A percentile compares a stretch with the other conserved stretches of the same genome.
These are phyloP conservation scores for Dascillus cervinus DNA, from an alignment of 2,888 invertebrate genomes.

Conservation along the genomic window DNA sequence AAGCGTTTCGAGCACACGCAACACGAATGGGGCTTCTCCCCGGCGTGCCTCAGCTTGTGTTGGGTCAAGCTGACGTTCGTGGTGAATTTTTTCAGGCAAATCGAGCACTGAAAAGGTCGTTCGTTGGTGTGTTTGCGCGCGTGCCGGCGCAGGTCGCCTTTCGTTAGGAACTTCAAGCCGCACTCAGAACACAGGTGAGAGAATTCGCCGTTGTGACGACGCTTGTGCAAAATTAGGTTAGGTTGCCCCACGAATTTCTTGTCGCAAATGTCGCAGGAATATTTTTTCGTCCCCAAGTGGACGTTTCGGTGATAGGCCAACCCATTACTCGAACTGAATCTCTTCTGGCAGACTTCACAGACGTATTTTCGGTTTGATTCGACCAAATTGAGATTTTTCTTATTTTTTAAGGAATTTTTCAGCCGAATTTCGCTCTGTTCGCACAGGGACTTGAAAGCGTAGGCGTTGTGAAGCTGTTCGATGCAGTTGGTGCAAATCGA, in stretches of 20 bases:
- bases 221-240: slow-evolving; percentile 10
- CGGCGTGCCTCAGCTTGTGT: slow-evolving; percentile 13
- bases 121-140: slow-evolving; percentile 13
- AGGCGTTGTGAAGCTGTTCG: too few species aligned
- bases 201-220: slow-evolving; percentile 10
- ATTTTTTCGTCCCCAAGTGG: slow-evolving; percentile 4
- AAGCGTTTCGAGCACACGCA: slow-evolving; percentile 13
- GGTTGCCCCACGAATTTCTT: slow-evolving; percentile 8
- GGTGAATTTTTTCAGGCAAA: slow-evolving; percentile 13
- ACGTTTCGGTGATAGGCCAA: slow-evolving; percentile 9
- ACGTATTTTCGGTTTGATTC: slow-evolving; percentile 1
- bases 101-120: slow-evolving; percentile 12
- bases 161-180: slow-evolving; percentile 12
- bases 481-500: too few species aligned
- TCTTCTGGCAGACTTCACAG: slow-evolving; percentile 11
- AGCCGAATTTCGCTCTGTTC: too few species aligned
- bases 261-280: slow-evolving; percentile 4
- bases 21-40: slow-evolving; percentile 14
- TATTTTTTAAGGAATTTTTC: too few species aligned
- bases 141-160: slow-evolving; percentile 12
- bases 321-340: slow-evolving; percentile 10
- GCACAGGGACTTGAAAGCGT: too few species aligned
- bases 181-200: slow-evolving; percentile 10
- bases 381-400: too few species aligned
- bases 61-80: slow-evolving; percentile 12